Base-by-base conservation (phyloP, 1,140 invertebrate genomes). In the Chrysomallon squamiferum region DNA sequence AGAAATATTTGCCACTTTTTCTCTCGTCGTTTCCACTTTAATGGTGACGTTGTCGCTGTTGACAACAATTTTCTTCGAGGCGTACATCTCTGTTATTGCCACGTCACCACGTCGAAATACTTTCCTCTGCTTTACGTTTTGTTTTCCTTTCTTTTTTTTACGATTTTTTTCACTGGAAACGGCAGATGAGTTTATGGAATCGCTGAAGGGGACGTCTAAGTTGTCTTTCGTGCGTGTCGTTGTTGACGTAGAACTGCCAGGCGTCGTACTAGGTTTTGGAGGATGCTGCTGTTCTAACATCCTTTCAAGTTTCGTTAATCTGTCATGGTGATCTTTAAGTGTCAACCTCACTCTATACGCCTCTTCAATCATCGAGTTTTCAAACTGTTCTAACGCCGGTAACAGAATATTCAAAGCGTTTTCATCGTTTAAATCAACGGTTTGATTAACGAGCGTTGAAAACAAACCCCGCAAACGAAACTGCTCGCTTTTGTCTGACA, bases 381-480 rank as follows among this genome's bases (percentile, higher is more conserved):
- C 50, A 54, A 54, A 54, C 29, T 54, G 15, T 54, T 54, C 50
- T 30, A 54, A 54, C n/a, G 50, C 50, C 50, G 50, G 50, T 30
- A 54, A 22, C 25, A 54, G 25, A 54, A 29, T 4, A 15, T 3
- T 2, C 50, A 54, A 54, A 11, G 50, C 25, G 3, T 54, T 30
- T 25, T 54, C 50, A 15, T 54, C 50, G n/a, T 30, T 54, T 27
- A 25, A 27, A 15, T 54, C 13, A 29, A 54, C 25, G 1, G 50
- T 54, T 27, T 15, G 13, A 27, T 54, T 20, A 25, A 54, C 29
- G 3, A 54, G 25, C 3, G 50, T 18, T 30, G 50, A 54, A 30
- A 54, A 54, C 15, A 54, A 18, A 3, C 50, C 50, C n/a, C 25
- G n/a, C 25, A 54, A 27, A 30, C 25, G 29, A 30, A 22, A 27